Evolutionary conservation across 2,797 vertebrate species (phyloP).

Genomic region (Brotula barbata): DNA sequence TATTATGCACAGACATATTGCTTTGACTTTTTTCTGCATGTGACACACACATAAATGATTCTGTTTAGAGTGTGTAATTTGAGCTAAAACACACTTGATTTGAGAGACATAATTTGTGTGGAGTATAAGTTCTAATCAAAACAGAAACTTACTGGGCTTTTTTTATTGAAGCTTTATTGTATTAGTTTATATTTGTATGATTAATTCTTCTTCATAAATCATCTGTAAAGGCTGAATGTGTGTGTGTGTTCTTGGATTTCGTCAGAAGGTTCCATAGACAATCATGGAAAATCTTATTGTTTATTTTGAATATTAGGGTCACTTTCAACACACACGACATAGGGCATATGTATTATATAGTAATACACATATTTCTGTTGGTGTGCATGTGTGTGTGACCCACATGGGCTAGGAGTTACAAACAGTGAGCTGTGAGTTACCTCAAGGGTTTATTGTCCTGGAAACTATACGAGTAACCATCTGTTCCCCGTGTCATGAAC

Average conservation of each 20-base stretch:
- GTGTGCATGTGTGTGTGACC: conserved; percentile 4
- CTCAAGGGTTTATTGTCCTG: not conserved
- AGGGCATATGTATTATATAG: too few relatives aligned
- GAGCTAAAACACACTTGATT: too few relatives aligned
- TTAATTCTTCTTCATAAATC: not conserved
- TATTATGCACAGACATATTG: not conserved
- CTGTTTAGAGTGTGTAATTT: too few relatives aligned
- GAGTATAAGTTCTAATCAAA: too few relatives aligned
- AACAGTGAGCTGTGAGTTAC: not conserved
- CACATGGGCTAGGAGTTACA: not conserved
- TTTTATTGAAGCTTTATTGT: too few relatives aligned
- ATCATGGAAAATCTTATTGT: too few relatives aligned
- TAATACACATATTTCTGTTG: not conserved
- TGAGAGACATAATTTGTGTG: too few relatives aligned
- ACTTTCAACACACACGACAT: too few relatives aligned
- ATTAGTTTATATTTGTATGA: not conserved
- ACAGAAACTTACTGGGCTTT: too few relatives aligned
- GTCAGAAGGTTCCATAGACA: too few relatives aligned
- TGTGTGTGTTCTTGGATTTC: not conserved
- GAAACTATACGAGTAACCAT: conserved; percentile 4
- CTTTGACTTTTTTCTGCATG: conserved; percentile 6
- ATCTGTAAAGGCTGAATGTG: not conserved
- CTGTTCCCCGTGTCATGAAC: conserved; percentile 15
- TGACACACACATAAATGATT: not conserved
- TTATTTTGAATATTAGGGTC: too few relatives aligned